Base-by-base conservation (phyloP, 2,113 vertebrate genomes). In the Orycteropus afer region DNA sequence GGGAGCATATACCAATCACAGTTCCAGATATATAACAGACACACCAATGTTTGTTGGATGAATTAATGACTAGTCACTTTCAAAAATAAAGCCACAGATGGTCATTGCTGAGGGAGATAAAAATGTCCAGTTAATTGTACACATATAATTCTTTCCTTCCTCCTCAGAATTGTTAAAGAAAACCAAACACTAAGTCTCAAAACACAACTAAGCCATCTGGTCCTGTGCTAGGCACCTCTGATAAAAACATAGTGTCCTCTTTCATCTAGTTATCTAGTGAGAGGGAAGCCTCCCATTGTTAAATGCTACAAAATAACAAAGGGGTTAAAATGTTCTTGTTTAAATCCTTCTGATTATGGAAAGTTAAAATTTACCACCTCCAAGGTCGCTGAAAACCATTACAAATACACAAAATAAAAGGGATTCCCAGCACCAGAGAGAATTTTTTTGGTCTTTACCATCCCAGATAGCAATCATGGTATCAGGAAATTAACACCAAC, bases 281-380 rank as follows among this genome's bases (percentile, higher is more conserved):
- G 8, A 40, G 15, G 90, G 20, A 51, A 37, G 13, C 2, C 32
- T 78, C 42, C 3, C 49, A 57, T 7, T 85, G 45, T 32, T 47
- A 25, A 37, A 71, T 27, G 69, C 47, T 37, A 32, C 8, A 25
- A 89, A 71, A 59, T 73, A 77, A 76, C 47, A 91, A 77, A 14
- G 27, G 1, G 2, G 6, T 27, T 87, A 76, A 83, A 77, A 40
- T 57, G 1, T 90, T 7, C 17, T 78, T 89, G 89, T 57, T 84
- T 79, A 55, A 55, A 78, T 5, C 6, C 84, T 83, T 84, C 40
- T 80, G 67, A 78, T 32, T 55, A 57, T 59, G 22, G 8, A 11
- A 94, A 96, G 93, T 87, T 57, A 89, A n/a, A 69, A 94, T 23
- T 85, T 93, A 11, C 27, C 25, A 55, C 84, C 20, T 82, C 55